Evolutionary conservation across 2,113 vertebrate species (phyloP), one percentile per base, ranked within the genome.

Genomic region (Bettongia penicillata): DNA sequence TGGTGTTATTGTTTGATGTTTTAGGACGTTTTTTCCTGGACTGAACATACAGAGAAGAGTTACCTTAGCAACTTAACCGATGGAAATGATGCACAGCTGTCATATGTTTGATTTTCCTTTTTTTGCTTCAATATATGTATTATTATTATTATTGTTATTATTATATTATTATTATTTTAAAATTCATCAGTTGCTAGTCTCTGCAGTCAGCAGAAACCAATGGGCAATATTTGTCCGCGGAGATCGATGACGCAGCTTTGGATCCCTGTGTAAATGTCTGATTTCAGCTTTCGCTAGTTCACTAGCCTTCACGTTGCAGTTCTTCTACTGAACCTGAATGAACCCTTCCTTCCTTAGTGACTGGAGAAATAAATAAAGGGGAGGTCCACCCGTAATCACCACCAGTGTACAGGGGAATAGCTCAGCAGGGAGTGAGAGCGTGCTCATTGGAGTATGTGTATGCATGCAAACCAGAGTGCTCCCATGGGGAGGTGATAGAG

Each of bases 181-280:
- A 98, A 98, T 98, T 98, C 98, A 98, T 98, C 98, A 97, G 97
- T 98, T 7, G 98, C 98, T 98, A 98, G 98, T 98, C 98, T 99
- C 99, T 99, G 98, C 98, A 98, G 98, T 98, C 98, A 98, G 99
- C 98, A 99, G 98, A 99, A 98, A 98, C 98, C 98, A 98, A 98
- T 99, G 99, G 99, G 98, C 99, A 99, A 99, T 99, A 99, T 99
- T 99, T 99, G 99, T 98, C 99, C 98, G 68, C 98, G 96, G 98
- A 98, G 98, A 98, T 97, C 97, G 89, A 48, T 93, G 97, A 96
- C 50, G 25, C 97, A 97, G 96, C 98, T 98, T 84, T 93, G 51
- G 98, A 98, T 97, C 97, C 97, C 96, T 96, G 19, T 93, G 48
- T 10, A 94, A 96, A 96, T 24, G 89, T 96, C 97, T 96, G 97